Base-by-base conservation (phyloP, 1,140 invertebrate genomes). In the Papilio helenus region DNA sequence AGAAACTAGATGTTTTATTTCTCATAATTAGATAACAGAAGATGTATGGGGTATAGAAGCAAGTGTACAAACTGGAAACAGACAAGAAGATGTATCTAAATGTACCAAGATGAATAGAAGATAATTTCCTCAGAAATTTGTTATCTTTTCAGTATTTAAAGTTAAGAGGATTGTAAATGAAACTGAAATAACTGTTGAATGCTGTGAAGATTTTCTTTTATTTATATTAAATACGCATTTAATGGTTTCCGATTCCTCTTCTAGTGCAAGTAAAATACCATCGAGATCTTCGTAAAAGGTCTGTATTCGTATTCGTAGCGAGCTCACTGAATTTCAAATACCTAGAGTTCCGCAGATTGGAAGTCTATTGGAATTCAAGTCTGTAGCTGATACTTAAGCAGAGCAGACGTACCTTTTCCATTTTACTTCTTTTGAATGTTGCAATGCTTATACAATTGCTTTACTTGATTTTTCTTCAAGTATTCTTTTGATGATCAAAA, bases 351-450 rank as follows among this genome's bases (percentile, higher is more conserved):
- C 76, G 51, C 55, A 77, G 76, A 77, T 77, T 77, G 76, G 20
- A 77, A 77, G 76, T 77, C 76, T 77, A 77, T 77, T 77, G 76
- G 76, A 77, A 77, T 77, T 77, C 76, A 77, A 65, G 76, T 77
- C 76, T 77, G 76, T 42, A 77, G 34, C 39, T 61, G 76, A 77
- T 77, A 77, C 76, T 77, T 42, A 76, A 77, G 76, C 39, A 39
- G 55, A 61, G 74, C 55, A 65, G 76, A 61, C 76, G 51, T 65
- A 46, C 58, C 44, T 77, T 76, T 76, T 58, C 23, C 44, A 77
- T 77, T 65, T 77, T 77, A 65, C 58, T 61, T 42, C 34, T 68
- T 34, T 29, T n/a, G 74, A 39, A 58, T 44, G 76, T 76, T 76
- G 76, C 42, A 58, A 65, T n/a, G 18, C 26, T 65, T 77, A 74